These are phyloP conservation scores for Atopsyche davidsoni DNA, from an alignment of 1,140 invertebrate genomes.

Conservation along the genomic window DNA sequence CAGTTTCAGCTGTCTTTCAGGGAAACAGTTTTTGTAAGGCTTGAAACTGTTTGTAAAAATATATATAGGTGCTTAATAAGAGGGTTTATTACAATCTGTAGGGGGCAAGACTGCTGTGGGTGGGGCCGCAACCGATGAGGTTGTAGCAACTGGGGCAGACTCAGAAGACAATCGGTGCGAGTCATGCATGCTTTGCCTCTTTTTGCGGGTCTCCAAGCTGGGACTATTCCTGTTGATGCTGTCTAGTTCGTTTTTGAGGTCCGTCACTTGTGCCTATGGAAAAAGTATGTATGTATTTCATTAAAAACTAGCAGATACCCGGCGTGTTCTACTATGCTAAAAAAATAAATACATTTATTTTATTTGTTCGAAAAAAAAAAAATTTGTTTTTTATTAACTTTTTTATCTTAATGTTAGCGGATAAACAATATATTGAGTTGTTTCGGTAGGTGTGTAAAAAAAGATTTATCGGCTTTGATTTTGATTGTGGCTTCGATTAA, in stretches of 20 bases:
- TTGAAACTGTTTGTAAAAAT: no score
- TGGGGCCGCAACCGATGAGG: conserved; percentile 1
- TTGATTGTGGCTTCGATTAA: no score
- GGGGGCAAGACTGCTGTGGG: background rate
- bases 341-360: no score
- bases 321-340: no score
- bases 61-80: conserved; percentile 4
- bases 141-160: conserved; percentile 1
- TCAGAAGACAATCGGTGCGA: conserved; percentile 9
- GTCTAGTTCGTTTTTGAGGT: conserved; percentile 20
- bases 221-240: conserved; percentile 14
- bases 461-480: no score
- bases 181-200: conserved; percentile 23
- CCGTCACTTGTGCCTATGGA: conserved; percentile 12
- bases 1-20: no score
- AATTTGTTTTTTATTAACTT: no score
- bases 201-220: conserved; percentile 12
- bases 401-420: background rate
- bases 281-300: background rate
- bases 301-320: background rate
- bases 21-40: no score
- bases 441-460: background rate
- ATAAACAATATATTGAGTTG: background rate
- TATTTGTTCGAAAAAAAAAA: no score
- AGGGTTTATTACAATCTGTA: background rate